Evolutionary conservation across 2,888 invertebrate species (phyloP).

Genomic region (Selenia dentaria): DNA sequence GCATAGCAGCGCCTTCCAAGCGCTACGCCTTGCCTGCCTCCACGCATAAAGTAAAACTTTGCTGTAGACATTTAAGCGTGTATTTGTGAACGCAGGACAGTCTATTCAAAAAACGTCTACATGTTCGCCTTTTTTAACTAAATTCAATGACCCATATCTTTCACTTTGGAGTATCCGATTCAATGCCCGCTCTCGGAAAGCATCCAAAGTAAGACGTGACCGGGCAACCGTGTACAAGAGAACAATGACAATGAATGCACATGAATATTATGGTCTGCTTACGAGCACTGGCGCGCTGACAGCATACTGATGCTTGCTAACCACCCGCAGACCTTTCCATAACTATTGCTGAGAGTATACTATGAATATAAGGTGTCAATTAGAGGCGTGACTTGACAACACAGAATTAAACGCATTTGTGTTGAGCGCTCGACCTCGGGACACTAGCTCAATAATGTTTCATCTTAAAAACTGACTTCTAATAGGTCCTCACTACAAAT

Average conservation of each 20-base stretch:
- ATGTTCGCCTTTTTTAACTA: too few species aligned
- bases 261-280: conserved; percentile 60
- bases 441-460: conserved; percentile 31
- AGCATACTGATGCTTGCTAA: conserved; percentile 54
- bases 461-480: too few species aligned
- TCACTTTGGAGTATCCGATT: background rate
- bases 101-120: too few species aligned
- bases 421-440: conserved; percentile 37
- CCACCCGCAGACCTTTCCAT: conserved; percentile 24
- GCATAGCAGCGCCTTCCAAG: too few species aligned
- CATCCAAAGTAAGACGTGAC: conserved; percentile 21
- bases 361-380: conserved; percentile 46
- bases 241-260: conserved; percentile 44
- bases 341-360: conserved; percentile 31
- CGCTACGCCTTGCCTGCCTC: too few species aligned
- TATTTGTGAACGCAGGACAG: too few species aligned
- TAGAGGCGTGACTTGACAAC: conserved; percentile 25
- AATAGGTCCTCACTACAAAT: too few species aligned
- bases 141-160: too few species aligned
- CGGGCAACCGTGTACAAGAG: conserved; percentile 21
- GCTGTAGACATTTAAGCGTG: too few species aligned
- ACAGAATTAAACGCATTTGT: conserved; percentile 18
- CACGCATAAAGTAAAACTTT: too few species aligned
- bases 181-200: conserved; percentile 6
- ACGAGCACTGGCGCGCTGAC: conserved; percentile 41